Evolutionary conservation across 2,888 invertebrate genomes (phyloP).

Genomic region (Sericinus montela): DNA sequence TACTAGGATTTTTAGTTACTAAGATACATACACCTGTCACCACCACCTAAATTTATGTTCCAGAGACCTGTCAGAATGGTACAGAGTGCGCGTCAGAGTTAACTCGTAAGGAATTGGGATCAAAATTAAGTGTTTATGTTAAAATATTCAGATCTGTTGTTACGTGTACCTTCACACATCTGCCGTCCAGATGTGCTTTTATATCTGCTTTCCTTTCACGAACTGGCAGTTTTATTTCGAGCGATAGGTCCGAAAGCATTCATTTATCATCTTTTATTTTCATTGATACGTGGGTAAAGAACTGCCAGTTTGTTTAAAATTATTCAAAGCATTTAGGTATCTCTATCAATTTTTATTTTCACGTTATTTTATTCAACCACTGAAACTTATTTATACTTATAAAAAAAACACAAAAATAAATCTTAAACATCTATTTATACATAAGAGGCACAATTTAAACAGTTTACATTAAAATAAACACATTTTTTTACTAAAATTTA

Average conservation of each 20-base stretch:
- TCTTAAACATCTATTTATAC: too few species aligned
- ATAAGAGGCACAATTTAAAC: background rate
- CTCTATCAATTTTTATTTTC: conserved; percentile 46
- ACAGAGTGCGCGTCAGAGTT: conserved; percentile 91
- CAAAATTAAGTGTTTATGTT: conserved; percentile 73
- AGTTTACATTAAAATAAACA: conserved; percentile 6
- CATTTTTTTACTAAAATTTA: background rate
- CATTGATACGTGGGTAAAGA: conserved; percentile 31
- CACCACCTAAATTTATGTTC: conserved; percentile 74
- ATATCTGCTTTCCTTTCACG: conserved; percentile 64
- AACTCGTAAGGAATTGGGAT: conserved; percentile 87
- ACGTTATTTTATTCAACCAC: conserved; percentile 1
- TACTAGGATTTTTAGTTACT: conserved; percentile 14
- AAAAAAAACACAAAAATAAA: background rate
- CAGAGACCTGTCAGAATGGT: conserved; percentile 87
- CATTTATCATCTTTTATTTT: conserved; percentile 25
- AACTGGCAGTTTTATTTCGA: conserved; percentile 63
- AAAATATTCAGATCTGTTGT: conserved; percentile 71
- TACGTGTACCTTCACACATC: conserved; percentile 73
- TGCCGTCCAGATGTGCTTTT: conserved; percentile 74
- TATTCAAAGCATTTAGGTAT: conserved; percentile 45
- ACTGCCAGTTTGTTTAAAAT: conserved; percentile 66
- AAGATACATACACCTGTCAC: conserved; percentile 60
- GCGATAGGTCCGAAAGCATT: conserved; percentile 13
- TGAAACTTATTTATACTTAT: background rate